These are phyloP conservation scores for Bimastos eiseni DNA, from an alignment of 2,888 invertebrate genomes.

Conservation along the genomic window DNA sequence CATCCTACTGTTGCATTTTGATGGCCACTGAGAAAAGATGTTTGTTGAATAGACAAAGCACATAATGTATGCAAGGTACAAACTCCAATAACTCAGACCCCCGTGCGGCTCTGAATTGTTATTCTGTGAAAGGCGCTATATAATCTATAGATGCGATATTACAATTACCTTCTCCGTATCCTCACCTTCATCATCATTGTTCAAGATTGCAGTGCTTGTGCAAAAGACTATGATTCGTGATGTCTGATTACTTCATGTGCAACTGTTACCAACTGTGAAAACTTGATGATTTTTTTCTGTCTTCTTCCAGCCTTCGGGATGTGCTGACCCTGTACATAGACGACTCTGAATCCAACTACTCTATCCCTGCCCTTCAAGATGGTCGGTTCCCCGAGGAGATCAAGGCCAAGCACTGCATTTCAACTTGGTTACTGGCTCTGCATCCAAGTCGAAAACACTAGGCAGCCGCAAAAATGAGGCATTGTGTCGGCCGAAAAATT, in stretches of 20 bases:
- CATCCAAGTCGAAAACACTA: not conserved
- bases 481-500: not conserved
- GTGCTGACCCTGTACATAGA: slow-evolving; percentile 31
- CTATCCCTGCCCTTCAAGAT: slow-evolving; percentile 25
- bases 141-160: too few species aligned
- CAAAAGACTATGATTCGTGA: not conserved
- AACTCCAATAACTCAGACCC: too few species aligned
- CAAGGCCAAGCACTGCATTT: slow-evolving; percentile 36
- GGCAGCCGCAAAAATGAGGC: not conserved
- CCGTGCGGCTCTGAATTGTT: too few species aligned
- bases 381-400: slow-evolving; percentile 38
- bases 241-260: not conserved
- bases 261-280: not conserved
- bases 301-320: slow-evolving; percentile 28
- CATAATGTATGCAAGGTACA: too few species aligned
- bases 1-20: too few species aligned
- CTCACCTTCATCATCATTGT: not conserved
- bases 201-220: not conserved
- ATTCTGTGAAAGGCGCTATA: too few species aligned
- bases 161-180: too few species aligned
- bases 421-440: slow-evolving; percentile 33
- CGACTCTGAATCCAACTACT: not conserved
- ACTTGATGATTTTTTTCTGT: not conserved
- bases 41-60: too few species aligned
- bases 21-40: too few species aligned